Base-by-base conservation (phyloP, 2,113 vertebrate species). In the Pygoscelis adeliae region DNA sequence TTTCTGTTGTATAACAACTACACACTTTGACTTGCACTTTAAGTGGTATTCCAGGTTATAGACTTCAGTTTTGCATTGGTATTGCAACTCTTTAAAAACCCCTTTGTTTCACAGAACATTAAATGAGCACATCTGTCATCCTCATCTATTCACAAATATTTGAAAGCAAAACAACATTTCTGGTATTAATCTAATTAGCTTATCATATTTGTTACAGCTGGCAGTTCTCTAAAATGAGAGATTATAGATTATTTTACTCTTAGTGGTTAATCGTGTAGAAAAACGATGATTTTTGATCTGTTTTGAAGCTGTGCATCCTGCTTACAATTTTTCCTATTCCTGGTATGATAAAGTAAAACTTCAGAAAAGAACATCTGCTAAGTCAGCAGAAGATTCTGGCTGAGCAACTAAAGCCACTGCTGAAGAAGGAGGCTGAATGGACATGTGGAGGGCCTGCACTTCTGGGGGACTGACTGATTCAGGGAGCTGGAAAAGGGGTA, bases 281-380 rank as follows among this genome's bases (percentile, higher is more conserved):
- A 89, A 70, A 4, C 0, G 0, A 11, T 13, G 3, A 25, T 49
- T 74, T 84, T 76, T 34, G 9, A 14, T 61, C n/a, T 91, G 6
- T 34, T 93, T 52, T 86, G 58, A 67, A 83, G 38, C 44, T 83
- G 11, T 76, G 13, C 8, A 14, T 65, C 44, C 36, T 47, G 27
- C n/a, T 59, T 55, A 30, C 1, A n/a, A 3, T 34, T 65, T 52
- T 65, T 80, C 81, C 13, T 42, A 3, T 42, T 91, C 22, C n/a
- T 67, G 38, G 13, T 59, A 70, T 50, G 32, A 46, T 76, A 42
- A 82, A 91, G 4, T 50, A 50, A 58, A 36, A 59, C 17, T 55
- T 74, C 20, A 46, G 65, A 87, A 89, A 74, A 44, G 8, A 82
- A 38, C 21, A 38, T 49, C 22, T 79, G 22, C 32, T 38, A 53